Percentiles rank a stretch among this genome's conserved stretches.
Evolutionary conservation across 2,888 invertebrate genomes (phyloP).

Genomic region (Oligia strigilis): DNA sequence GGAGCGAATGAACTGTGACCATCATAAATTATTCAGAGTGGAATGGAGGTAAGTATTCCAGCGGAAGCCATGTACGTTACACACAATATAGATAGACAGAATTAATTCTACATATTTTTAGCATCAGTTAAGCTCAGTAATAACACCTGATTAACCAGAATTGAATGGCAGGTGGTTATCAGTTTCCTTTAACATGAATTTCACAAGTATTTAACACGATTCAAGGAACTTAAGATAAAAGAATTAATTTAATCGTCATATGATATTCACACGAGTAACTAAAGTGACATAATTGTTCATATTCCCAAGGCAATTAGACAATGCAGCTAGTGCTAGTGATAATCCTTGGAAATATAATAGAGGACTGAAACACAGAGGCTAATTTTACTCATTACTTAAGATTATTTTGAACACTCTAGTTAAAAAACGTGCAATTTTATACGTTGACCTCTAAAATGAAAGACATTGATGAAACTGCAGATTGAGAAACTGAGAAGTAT

Average conservation of each 20-base stretch:
- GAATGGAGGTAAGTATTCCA: no score
- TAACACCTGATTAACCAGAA: constrained; percentile 41
- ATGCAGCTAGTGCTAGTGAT: constrained; percentile 32
- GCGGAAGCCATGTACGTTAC: constrained; percentile 23
- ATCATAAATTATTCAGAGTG: constrained; percentile 10
- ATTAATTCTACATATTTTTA: constrained; percentile 29
- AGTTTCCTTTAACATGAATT: constrained; percentile 25
- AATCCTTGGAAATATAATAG: constrained; percentile 47
- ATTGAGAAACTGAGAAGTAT: no score
- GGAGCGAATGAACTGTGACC: constrained; percentile 10
- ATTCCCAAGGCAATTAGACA: constrained; percentile 56
- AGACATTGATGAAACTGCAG: constrained; percentile 16
- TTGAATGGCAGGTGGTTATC: constrained; percentile 6
- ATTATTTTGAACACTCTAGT: constrained; percentile 16
- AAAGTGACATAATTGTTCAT: constrained; percentile 53
- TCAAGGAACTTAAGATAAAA: constrained; percentile 56
- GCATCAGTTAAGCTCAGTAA: constrained; percentile 11
- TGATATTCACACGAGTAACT: constrained; percentile 28
- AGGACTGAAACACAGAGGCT: constrained; percentile 18
- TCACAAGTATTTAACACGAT: neutral
- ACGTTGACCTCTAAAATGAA: constrained; percentile 11
- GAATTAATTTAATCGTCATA: constrained; percentile 38
- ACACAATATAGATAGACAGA: constrained; percentile 8
- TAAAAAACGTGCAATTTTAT: constrained; percentile 1
- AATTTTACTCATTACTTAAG: constrained; percentile 14